Evolutionary conservation across 2,797 vertebrate species (phyloP).

Genomic region (Hippocampus kuda): DNA sequence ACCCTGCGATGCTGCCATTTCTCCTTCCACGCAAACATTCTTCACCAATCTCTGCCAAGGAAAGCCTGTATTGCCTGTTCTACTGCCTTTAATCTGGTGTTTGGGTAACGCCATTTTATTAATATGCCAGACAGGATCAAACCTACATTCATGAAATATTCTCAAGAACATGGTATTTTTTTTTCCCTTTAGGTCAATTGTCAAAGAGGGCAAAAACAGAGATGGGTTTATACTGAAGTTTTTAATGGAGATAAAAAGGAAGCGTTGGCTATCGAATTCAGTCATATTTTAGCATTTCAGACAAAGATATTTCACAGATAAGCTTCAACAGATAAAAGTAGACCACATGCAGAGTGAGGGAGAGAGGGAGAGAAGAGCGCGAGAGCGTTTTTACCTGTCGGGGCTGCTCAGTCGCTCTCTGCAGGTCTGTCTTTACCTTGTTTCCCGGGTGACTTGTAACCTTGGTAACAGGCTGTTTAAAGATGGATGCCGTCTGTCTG

Average conservation of each 20-base stretch:
- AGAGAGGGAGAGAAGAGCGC: neutral
- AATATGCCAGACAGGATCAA: neutral
- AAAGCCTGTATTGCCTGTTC: no score
- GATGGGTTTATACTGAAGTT: neutral
- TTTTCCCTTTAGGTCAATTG: no score
- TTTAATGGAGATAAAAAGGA: neutral
- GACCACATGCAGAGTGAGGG: neutral
- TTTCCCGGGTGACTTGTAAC: constrained; percentile 84
- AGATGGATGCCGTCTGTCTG: constrained; percentile 90
- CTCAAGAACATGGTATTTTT: no score
- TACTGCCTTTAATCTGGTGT: no score
- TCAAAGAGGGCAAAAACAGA: no score
- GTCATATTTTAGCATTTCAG: neutral
- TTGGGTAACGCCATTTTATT: no score
- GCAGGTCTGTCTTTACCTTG: constrained; percentile 84
- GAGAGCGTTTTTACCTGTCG: constrained; percentile 68
- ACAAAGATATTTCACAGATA: neutral
- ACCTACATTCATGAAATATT: neutral
- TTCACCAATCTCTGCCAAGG: no score
- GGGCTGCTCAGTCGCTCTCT: constrained; percentile 80
- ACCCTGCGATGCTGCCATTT: no score
- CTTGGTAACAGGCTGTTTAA: constrained; percentile 94
- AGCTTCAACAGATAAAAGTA: no score
- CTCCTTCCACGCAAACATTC: no score
- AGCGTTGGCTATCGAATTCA: neutral